These are phyloP conservation scores for Austrofundulus limnaeus DNA, from an alignment of 2,113 vertebrate genomes.

Conservation along the genomic window DNA sequence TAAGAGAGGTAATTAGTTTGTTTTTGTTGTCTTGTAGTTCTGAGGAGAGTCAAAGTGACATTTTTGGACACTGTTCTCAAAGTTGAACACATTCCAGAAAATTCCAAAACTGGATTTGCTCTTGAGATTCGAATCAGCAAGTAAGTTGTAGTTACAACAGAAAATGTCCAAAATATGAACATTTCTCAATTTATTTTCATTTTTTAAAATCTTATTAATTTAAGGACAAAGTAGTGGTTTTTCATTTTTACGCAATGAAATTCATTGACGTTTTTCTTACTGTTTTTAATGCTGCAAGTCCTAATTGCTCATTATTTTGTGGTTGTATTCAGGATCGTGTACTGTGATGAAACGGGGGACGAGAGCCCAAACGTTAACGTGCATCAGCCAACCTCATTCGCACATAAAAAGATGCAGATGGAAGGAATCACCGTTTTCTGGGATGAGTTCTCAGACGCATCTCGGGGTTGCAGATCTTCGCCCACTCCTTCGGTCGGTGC, in stretches of 20 bases:
- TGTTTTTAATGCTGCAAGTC: background rate
- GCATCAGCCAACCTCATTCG: slow-evolving; percentile 93
- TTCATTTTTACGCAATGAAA: background rate
- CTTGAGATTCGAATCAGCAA: slow-evolving; percentile 92
- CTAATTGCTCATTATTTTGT: slow-evolving; percentile 24
- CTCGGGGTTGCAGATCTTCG: slow-evolving; percentile 88
- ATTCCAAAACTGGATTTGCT: slow-evolving; percentile 95
- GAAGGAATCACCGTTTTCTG: slow-evolving; percentile 91
- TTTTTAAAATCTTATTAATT: no score
- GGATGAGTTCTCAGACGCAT: slow-evolving; percentile 92
- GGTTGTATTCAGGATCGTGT: slow-evolving; percentile 83
- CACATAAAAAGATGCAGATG: slow-evolving; percentile 92
- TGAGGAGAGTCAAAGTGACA: slow-evolving; percentile 95
- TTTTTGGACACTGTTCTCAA: slow-evolving; percentile 94
- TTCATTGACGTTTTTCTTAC: background rate
- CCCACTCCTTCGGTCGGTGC: slow-evolving; percentile 84
- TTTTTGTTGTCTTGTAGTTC: slow-evolving; percentile 77
- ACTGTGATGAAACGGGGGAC: slow-evolving; percentile 92
- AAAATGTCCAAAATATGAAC: no score
- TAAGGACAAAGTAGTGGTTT: background rate
- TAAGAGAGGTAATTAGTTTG: background rate
- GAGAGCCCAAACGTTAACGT: slow-evolving; percentile 90
- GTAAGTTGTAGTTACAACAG: slow-evolving; percentile 70
- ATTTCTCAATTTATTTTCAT: no score
- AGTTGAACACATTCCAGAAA: slow-evolving; percentile 93